Evolutionary conservation across 2,113 vertebrate genomes (phyloP).

Genomic region (Sakesphorus luctuosus): DNA sequence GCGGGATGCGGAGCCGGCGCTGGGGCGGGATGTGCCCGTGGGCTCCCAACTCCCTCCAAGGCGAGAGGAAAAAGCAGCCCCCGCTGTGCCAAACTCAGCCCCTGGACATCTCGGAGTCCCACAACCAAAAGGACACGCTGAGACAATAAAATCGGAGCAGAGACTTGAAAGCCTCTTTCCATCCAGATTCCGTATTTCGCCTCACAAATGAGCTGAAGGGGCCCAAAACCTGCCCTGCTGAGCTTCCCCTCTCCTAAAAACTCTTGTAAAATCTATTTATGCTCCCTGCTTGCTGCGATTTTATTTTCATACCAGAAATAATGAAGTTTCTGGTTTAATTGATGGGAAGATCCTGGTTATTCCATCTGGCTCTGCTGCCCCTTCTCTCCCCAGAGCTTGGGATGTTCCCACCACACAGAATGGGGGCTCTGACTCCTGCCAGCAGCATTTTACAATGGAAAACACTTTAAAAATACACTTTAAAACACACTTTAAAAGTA

Average conservation of each 20-base stretch:
- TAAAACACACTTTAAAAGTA: neutral
- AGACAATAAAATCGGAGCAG: rapidly evolving
- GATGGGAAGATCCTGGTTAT: neutral
- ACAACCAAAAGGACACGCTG: rapidly evolving
- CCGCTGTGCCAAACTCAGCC: rapidly evolving
- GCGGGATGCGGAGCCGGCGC: no score
- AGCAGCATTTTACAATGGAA: neutral
- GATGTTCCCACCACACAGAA: neutral
- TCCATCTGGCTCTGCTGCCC: neutral
- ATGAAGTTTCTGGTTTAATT: neutral
- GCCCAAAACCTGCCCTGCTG: neutral
- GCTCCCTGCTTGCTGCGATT: neutral
- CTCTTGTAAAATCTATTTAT: neutral
- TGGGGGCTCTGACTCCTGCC: neutral
- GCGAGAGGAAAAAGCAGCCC: neutral
- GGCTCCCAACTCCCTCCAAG: no score
- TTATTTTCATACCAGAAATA: neutral
- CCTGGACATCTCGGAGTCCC: rapidly evolving
- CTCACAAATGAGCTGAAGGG: neutral
- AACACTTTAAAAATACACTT: neutral
- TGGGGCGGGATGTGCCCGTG: neutral
- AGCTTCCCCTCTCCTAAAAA: neutral
- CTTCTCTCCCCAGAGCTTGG: no score
- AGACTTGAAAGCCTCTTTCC: no score
- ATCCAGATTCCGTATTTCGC: rapidly evolving